These are phyloP conservation scores for Ctenopoma multispine DNA, from an alignment of 2,797 vertebrate species.

Conservation along the genomic window DNA sequence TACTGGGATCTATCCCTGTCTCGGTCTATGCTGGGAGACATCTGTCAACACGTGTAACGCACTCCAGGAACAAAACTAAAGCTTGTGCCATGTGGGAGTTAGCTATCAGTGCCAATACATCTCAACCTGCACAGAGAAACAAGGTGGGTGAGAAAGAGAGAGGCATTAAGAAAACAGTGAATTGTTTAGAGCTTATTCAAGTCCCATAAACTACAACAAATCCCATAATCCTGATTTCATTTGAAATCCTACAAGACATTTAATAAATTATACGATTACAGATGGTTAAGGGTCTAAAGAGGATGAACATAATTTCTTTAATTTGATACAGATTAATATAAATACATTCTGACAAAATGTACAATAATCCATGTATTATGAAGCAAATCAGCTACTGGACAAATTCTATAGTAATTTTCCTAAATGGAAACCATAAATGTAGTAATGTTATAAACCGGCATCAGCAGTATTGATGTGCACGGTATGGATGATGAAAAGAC, in stretches of 20 bases:
- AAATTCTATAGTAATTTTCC: conserved; percentile 4
- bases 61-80: conserved; percentile 72
- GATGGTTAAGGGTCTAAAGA: conserved; percentile 5
- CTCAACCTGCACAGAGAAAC: conserved; percentile 57
- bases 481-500: conserved; percentile 51
- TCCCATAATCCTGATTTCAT: conserved; percentile 17
- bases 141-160: background rate
- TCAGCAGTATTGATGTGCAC: conserved; percentile 51
- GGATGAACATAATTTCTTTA: conserved; percentile 19
- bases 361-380: conserved; percentile 7
- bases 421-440: conserved; percentile 40
- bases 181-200: conserved; percentile 1
- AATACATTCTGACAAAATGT: conserved; percentile 5
- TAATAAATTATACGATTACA: conserved; percentile 12
- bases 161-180: background rate
- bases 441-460: conserved; percentile 37
- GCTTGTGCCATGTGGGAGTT: conserved; percentile 62
- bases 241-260: background rate
- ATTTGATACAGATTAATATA: conserved; percentile 28
- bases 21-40: conserved; percentile 74
- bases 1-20: conserved; percentile 69
- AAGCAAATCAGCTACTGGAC: background rate
- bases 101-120: conserved; percentile 69
- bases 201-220: conserved; percentile 6
- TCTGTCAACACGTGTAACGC: conserved; percentile 80